Conservation (phyloP, 2,888 invertebrate species). For the Mesorhabditis spiculigera region DNA sequence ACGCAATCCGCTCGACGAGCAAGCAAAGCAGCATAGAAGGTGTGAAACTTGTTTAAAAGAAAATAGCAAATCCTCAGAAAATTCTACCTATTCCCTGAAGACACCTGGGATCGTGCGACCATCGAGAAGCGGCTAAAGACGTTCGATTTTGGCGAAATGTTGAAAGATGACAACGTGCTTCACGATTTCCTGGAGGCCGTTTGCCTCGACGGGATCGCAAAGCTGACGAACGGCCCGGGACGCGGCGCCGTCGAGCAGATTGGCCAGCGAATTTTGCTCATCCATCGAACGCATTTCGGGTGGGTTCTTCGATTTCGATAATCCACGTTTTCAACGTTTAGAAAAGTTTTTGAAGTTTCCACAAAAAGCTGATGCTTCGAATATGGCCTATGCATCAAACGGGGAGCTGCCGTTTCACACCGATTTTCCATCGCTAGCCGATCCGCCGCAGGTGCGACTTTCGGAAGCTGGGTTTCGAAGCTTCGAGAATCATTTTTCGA, state of each 20-base stretch:
- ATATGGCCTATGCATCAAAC: slow-evolving; percentile 71
- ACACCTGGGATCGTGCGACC: slow-evolving; percentile 43
- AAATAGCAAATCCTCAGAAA: slow-evolving; percentile 19
- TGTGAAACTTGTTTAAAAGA: not conserved
- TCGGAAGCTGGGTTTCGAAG: not conserved
- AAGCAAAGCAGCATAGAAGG: slow-evolving; percentile 17
- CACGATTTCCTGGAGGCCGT: slow-evolving; percentile 68
- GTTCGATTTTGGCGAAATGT: slow-evolving; percentile 38
- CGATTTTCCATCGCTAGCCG: slow-evolving; percentile 75
- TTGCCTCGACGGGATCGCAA: slow-evolving; percentile 70
- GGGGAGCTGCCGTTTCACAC: slow-evolving; percentile 72
- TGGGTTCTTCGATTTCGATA: slow-evolving; percentile 43
- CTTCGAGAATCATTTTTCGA: too few species aligned
- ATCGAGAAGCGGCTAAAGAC: slow-evolving; percentile 35
- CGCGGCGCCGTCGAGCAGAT: slow-evolving; percentile 63
- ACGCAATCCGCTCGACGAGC: slow-evolving; percentile 38
- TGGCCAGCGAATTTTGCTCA: slow-evolving; percentile 70
- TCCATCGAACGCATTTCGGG: slow-evolving; percentile 74
- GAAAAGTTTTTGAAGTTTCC: slow-evolving; percentile 67
- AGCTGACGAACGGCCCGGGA: slow-evolving; percentile 68
- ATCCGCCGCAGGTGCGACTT: slow-evolving; percentile 68
- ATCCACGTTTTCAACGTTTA: slow-evolving; percentile 37
- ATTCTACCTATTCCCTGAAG: slow-evolving; percentile 42
- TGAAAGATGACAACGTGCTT: slow-evolving; percentile 57
- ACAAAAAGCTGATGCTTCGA: slow-evolving; percentile 71